Evolutionary conservation across 1,140 invertebrate genomes (phyloP), one percentile per base, ranked within the genome.

Genomic region (Ylistrum balloti): DNA sequence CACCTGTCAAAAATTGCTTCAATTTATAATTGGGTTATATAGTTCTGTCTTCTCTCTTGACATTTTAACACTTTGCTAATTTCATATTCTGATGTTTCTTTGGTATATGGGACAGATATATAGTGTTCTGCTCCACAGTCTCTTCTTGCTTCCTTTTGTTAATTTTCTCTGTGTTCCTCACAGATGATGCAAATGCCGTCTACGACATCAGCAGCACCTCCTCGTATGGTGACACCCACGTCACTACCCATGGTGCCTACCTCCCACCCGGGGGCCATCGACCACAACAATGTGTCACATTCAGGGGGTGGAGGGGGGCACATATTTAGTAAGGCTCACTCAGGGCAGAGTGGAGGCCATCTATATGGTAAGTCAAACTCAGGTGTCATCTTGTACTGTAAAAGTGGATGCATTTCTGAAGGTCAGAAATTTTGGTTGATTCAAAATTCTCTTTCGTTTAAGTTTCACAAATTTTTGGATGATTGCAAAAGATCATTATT

Each of bases 161-260:
- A 17, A 74, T 28, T 17, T 74, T n/a, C n/a, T 74, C 13, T 74
- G 56, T 33, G 13, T 86, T 86, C 15, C 33, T 86, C 20, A n/a
- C 28, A 86, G 10, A 85, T 89, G 35, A 89, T 89, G 88, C 88
- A 85, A 33, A 89, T 89, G 88, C 88, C 88, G 32, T 85, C 88
- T 33, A 85, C 88, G 48, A 89, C 88, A 34, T 85, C 88, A 86
- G 88, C 88, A 28, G 86, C 88, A 34, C 74, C 74, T 15, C 85
- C 33, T 22, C 33, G 89, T 33, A 90, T 90, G 89, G 86, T 87
- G 33, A 90, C 89, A n/a, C 89, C 89, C 33, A 90, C 86, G 32
- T 90, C 89, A 28, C 33, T 89, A 85, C 85, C 88, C 38, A 90
- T 90, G 89, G 89, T 90, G 89, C 89, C 89, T 90, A 90, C 89